Percentiles rank a stretch among this genome's conserved stretches.
Evolutionary conservation across 1,140 invertebrate species (phyloP).

Genomic region (Philopotamus ludificatus): DNA sequence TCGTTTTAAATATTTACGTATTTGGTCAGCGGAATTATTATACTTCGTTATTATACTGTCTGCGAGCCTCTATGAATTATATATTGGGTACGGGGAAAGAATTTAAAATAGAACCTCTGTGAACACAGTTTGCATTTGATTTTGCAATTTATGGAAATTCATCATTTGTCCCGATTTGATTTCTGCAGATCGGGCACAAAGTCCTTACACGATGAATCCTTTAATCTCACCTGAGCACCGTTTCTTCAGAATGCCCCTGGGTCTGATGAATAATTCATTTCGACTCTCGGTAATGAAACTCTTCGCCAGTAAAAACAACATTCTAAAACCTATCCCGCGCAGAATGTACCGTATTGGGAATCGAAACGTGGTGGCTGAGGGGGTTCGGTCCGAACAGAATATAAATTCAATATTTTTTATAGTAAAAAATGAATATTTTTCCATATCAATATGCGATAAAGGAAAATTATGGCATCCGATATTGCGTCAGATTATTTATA

Average conservation of each 20-base stretch:
- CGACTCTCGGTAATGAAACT: conserved; percentile 24
- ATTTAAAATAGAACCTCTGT: no score
- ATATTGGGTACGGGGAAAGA: no score
- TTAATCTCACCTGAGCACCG: background rate
- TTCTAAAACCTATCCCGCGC: conserved; percentile 10
- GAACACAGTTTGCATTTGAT: no score
- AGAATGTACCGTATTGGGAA: conserved; percentile 12
- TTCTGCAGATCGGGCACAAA: no score
- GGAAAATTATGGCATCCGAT: no score
- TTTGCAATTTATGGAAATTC: no score
- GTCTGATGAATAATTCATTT: conserved; percentile 20
- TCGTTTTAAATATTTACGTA: no score
- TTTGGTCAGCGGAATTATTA: no score
- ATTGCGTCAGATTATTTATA: no score
- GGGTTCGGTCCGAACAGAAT: conserved; percentile 4
- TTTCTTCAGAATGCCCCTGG: background rate
- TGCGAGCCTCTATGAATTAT: no score
- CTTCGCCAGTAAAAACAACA: conserved; percentile 18
- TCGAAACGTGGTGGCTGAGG: background rate
- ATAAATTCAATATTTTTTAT: conserved; percentile 8
- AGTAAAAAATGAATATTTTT: background rate
- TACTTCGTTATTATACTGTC: no score
- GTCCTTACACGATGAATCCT: background rate
- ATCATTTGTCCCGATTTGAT: no score
- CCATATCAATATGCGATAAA: background rate